Evolutionary conservation across 2,113 vertebrate species (phyloP).

Genomic region (Podocnemis expansa): DNA sequence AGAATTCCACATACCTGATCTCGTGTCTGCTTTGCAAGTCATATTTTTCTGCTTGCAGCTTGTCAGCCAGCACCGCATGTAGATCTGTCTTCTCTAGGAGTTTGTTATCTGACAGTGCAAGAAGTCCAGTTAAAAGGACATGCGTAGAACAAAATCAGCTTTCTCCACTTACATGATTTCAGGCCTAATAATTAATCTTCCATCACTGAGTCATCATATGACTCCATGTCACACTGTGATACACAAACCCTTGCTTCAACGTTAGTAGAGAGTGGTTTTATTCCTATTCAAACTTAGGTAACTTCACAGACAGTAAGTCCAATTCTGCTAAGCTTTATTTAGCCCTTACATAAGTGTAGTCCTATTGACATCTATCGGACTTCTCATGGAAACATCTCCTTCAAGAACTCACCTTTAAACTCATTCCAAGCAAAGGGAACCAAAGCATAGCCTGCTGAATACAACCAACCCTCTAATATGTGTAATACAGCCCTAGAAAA

Average conservation of each 20-base stretch:
- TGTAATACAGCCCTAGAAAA: not conserved
- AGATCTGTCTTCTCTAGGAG: conserved; percentile 94
- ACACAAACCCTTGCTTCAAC: not conserved
- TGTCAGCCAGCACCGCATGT: conserved; percentile 90
- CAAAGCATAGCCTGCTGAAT: not conserved
- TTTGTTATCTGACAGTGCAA: conserved; percentile 86
- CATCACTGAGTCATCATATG: rapidly evolving
- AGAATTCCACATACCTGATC: conserved; percentile 80
- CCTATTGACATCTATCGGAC: not conserved
- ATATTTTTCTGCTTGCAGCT: conserved; percentile 93
- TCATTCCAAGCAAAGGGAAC: not conserved
- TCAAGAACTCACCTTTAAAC: not conserved
- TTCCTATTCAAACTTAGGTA: not conserved
- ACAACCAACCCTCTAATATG: not conserved
- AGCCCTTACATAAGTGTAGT: not conserved
- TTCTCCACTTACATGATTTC: not conserved
- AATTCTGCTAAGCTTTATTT: rapidly evolving
- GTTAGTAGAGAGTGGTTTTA: not conserved
- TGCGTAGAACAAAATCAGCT: not conserved
- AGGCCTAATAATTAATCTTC: not conserved
- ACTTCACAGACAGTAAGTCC: not conserved
- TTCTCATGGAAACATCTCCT: not conserved
- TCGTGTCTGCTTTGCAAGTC: conserved; percentile 91
- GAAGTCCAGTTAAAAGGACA: not conserved
- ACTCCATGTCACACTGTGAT: not conserved